phyloP scores from a whole-genome alignment of 2,888 invertebrate species.

The Nemurella pictetii region DNA sequence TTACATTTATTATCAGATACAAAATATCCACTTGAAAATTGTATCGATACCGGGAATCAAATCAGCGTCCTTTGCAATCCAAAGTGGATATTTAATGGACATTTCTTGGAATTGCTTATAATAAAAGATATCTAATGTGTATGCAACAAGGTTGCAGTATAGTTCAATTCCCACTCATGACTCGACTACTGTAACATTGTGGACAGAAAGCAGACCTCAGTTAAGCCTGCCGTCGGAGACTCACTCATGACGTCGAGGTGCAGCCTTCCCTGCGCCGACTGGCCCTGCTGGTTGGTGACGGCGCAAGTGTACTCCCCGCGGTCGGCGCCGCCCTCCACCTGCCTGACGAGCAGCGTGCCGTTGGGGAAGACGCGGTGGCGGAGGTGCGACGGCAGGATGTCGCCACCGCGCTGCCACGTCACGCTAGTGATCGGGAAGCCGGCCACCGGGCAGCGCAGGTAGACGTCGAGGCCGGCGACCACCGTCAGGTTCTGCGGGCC shows the following conservation, averaged over 20 bases:
- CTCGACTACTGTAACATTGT: too few relatives aligned
- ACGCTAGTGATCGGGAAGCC: constrained; percentile 57
- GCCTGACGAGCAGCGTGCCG: constrained; percentile 53
- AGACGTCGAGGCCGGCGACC: constrained; percentile 54
- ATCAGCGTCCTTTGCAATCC: too few relatives aligned
- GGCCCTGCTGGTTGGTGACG: constrained; percentile 53
- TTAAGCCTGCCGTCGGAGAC: constrained; percentile 38
- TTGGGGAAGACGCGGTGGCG: constrained; percentile 52
- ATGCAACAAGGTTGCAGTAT: too few relatives aligned
- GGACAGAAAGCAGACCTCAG: too few relatives aligned
- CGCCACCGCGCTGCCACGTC: constrained; percentile 55
- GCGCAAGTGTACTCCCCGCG: constrained; percentile 55
- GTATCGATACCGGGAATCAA: too few relatives aligned
- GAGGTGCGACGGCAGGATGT: constrained; percentile 51
- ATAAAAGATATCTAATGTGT: too few relatives aligned
- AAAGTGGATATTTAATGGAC: too few relatives aligned
- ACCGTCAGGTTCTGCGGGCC: constrained; percentile 56
- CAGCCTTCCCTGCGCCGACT: constrained; percentile 51
- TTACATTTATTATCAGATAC: too few relatives aligned
- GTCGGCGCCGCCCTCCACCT: constrained; percentile 53
- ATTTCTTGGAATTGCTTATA: too few relatives aligned
- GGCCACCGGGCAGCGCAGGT: constrained; percentile 56
- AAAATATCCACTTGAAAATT: too few relatives aligned
- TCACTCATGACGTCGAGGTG: constrained; percentile 56
- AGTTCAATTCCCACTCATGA: too few relatives aligned